These are phyloP conservation scores for Steatornis caripensis DNA, from an alignment of 2,113 vertebrate species.

Conservation along the genomic window DNA sequence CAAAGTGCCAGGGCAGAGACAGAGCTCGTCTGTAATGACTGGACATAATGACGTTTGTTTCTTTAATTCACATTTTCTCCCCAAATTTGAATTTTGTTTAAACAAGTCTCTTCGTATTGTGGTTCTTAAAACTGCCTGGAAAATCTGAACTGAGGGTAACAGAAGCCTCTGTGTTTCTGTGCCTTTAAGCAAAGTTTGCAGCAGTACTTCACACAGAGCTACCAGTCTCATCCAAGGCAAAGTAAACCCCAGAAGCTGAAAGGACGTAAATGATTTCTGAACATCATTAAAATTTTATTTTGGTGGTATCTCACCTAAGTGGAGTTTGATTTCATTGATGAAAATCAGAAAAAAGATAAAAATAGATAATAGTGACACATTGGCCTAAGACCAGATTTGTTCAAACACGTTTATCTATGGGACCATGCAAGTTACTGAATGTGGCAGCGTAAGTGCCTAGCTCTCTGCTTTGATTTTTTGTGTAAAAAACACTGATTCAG, in stretches of 20 bases:
- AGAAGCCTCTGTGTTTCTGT: not conserved
- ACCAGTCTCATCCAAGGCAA: not conserved
- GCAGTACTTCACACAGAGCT: not conserved
- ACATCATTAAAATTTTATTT: not conserved
- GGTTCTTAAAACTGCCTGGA: not conserved
- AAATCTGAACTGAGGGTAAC: not conserved
- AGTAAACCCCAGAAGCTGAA: not conserved
- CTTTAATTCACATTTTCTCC: not conserved
- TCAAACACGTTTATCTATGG: not conserved
- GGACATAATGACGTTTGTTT: not conserved
- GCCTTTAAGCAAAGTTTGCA: not conserved
- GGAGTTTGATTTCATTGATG: not conserved
- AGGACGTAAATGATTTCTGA: not conserved
- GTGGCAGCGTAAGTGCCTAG: not conserved
- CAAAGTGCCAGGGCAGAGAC: not conserved
- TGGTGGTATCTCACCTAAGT: not conserved
- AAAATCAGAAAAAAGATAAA: not conserved
- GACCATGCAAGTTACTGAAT: not conserved
- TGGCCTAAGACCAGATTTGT: not conserved
- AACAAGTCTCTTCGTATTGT: not conserved
- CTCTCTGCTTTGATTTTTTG: not conserved
- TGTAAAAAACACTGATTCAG: not conserved
- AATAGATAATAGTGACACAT: not conserved
- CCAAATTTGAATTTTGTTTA: not conserved
- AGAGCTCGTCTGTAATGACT: not conserved